Conservation (phyloP, 2,797 vertebrate genomes). For the Vespertilio murinus region DNA sequence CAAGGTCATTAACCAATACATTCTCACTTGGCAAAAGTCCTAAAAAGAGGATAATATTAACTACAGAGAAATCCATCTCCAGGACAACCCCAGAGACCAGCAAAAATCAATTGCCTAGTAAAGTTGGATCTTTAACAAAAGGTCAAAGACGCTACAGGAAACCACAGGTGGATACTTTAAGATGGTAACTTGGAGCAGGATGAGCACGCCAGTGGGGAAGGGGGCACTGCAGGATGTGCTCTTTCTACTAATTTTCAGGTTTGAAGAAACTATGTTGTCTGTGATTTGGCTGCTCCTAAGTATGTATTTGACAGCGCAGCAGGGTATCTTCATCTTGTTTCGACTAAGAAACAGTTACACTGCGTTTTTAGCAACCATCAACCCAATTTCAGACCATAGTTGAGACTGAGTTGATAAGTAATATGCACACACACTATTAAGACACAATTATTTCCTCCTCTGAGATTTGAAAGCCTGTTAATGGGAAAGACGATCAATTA, state of each 20-base stretch:
- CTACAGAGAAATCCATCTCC: slow-evolving; percentile 52
- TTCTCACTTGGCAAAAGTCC: slow-evolving; percentile 67
- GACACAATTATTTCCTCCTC: slow-evolving; percentile 56
- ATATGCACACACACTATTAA: slow-evolving; percentile 39
- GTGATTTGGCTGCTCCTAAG: slow-evolving; percentile 56
- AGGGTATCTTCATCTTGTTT: slow-evolving; percentile 21
- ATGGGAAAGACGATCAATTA: slow-evolving; percentile 53
- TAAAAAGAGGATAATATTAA: slow-evolving; percentile 65
- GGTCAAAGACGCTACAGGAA: slow-evolving; percentile 66
- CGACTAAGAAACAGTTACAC: slow-evolving; percentile 44
- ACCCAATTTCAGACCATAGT: background rate
- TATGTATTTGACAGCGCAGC: slow-evolving; percentile 62
- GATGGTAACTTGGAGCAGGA: slow-evolving; percentile 44
- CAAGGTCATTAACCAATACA: slow-evolving; percentile 71
- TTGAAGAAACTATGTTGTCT: slow-evolving; percentile 71
- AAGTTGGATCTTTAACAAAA: slow-evolving; percentile 73
- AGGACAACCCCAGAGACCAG: slow-evolving; percentile 41
- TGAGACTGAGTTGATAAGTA: slow-evolving; percentile 39
- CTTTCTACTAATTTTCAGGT: slow-evolving; percentile 47
- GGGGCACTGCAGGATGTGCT: background rate
- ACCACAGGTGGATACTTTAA: slow-evolving; percentile 62
- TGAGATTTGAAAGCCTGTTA: slow-evolving; percentile 60
- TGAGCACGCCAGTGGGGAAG: background rate
- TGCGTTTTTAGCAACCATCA: slow-evolving; percentile 56
- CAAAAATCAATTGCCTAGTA: slow-evolving; percentile 75